phyloP scores from a whole-genome alignment of 2,888 invertebrate genomes.

The Fragum sueziense region DNA sequence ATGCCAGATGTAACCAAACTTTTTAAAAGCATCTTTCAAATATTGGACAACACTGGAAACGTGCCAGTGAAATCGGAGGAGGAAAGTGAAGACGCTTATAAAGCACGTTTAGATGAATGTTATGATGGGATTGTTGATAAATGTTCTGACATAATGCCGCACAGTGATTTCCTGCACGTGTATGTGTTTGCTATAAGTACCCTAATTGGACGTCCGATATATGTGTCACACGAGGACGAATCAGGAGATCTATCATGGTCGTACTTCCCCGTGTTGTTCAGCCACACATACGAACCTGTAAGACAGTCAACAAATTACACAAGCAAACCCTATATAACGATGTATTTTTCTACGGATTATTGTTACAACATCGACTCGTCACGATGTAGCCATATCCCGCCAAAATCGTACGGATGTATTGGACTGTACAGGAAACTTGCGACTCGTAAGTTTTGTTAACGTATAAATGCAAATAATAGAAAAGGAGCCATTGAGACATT shows the following conservation, averaged over 20 bases:
- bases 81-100: background rate
- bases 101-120: background rate
- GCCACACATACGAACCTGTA: background rate
- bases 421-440: background rate
- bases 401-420: conserved; percentile 5
- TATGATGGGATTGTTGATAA: background rate
- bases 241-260: background rate
- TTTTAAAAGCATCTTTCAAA: conserved; percentile 11
- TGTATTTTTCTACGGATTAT: background rate
- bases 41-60: conserved; percentile 6
- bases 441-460: background rate
- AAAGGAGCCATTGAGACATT: too few species aligned
- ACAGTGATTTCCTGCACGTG: conserved; percentile 7
- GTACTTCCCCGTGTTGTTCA: conserved; percentile 8
- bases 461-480: too few species aligned
- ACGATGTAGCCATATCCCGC: background rate
- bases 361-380: conserved; percentile 9
- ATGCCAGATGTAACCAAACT: background rate
- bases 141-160: background rate
- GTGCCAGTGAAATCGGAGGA: background rate
- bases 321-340: background rate
- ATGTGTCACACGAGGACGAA: conserved; percentile 1
- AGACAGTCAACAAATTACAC: background rate
- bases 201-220: conserved; percentile 7
- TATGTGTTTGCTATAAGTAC: conserved; percentile 14